Percentiles rank a stretch among this genome's conserved stretches.
These are phyloP conservation scores for Phylloscopus whistleri DNA, from an alignment of 2,113 vertebrate species.

Conservation along the genomic window DNA sequence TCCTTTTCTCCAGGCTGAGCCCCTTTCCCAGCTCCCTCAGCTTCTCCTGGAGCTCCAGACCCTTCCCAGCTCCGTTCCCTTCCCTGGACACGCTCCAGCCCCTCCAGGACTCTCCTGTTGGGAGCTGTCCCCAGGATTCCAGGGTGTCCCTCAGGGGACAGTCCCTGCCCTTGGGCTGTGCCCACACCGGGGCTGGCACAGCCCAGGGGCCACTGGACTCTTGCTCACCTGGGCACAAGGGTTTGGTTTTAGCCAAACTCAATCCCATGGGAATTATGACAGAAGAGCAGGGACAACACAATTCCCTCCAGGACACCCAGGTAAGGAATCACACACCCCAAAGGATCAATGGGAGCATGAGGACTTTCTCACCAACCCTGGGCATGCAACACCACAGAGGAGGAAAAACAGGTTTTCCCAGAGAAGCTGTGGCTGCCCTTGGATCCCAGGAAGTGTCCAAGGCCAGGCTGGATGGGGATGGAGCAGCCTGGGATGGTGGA, in stretches of 20 bases:
- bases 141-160: neutral
- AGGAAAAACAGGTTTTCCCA: neutral
- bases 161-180: neutral
- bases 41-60: neutral
- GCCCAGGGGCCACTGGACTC: neutral
- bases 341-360: rapidly evolving
- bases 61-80: neutral
- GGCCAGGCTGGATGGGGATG: neutral
- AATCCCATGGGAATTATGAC: neutral
- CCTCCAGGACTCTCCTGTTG: neutral
- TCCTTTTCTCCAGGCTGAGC: too few relatives aligned
- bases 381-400: neutral
- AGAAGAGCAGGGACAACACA: neutral
- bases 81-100: neutral
- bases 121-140: neutral
- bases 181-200: neutral
- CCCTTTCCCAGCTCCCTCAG: neutral
- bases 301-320: neutral
- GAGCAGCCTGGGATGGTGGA: rapidly evolving
- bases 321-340: neutral
- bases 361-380: neutral
- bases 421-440: neutral
- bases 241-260: neutral
- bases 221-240: neutral
- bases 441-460: neutral